Base-by-base conservation (phyloP, 2,888 invertebrate species). In the Agriopis aurantiaria region DNA sequence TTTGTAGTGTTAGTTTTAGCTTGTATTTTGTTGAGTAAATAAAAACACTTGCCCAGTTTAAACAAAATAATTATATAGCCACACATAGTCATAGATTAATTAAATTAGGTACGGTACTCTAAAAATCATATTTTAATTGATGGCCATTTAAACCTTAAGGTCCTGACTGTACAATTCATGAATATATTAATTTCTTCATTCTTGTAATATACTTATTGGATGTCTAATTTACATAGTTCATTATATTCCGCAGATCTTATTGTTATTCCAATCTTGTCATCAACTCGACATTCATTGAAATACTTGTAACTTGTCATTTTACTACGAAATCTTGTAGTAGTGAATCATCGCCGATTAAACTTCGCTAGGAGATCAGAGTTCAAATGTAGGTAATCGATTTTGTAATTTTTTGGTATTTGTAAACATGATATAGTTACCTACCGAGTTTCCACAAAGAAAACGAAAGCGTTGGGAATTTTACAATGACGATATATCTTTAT, bases 151-250 rank as follows among this genome's bases (percentile, higher is more conserved):
- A 33, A 33, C 33, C 33, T 33, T 33, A 33, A 33, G 52, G 11
- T 11, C 45, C 43, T 17, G 57, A 46, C 49, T 60, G 60, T 60
- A 60, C 60, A 33, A 33, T 33, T 33, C 9, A n/a, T 23, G 56
- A 51, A 48, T 51, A 51, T 49, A 58, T 40, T 43, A 45, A 40
- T 46, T 57, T 59, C 53, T 46, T 51, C 61, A 57, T 61, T 65
- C 65, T 65, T 69, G 63, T 68, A 68, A 71, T 68, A 71, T 73
- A 61, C 51, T 51, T 51, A 69, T 68, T 68, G 69, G 72, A 64
- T 67, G 67, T 56, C 55, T 70, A 72, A 76, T 74, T 75, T 69
- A 65, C 72, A 71, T 75, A 77, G 77, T 78, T 76, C 78, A 78
- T 71, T 73, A 79, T 75, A 76, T 76, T 75, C 67, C 74, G 62